These are phyloP conservation scores for Microctenopoma lineatum DNA, from an alignment of 2,797 vertebrate genomes.

Conservation along the genomic window DNA sequence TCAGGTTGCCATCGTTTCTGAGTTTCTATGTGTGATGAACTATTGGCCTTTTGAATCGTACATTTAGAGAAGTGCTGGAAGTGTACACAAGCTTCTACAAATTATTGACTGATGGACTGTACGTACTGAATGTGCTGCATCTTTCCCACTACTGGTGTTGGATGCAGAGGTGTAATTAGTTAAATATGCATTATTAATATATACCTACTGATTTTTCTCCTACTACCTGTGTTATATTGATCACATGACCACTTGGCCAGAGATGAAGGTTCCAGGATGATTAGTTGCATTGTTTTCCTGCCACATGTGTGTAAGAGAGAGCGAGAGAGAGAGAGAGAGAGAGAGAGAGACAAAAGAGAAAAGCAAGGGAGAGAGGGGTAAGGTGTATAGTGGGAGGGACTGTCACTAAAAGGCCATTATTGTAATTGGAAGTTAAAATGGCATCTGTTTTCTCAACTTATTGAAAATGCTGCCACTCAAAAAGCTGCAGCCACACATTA, in stretches of 20 bases:
- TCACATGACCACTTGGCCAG: conserved; percentile 71
- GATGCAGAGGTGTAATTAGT: background rate
- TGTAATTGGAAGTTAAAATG: conserved; percentile 82
- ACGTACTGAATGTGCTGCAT: background rate
- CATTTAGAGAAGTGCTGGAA: background rate
- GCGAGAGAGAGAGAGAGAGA: background rate
- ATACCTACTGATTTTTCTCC: conserved; percentile 39
- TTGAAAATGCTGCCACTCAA: conserved; percentile 66
- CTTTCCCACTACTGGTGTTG: background rate
- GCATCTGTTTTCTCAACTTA: conserved; percentile 75
- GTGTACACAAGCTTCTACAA: background rate
- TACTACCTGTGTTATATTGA: conserved; percentile 54
- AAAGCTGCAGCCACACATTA: conserved; percentile 37
- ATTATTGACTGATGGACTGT: background rate
- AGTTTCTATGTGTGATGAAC: background rate
- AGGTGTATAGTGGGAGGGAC: conserved; percentile 60
- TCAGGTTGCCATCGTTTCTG: conserved; percentile 2
- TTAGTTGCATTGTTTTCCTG: conserved; percentile 73
- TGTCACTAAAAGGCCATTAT: conserved; percentile 77
- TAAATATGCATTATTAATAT: background rate
- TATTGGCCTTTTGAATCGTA: background rate
- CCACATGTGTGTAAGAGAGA: conserved; percentile 18
- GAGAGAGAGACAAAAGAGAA: too few relatives aligned
- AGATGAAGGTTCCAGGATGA: conserved; percentile 61
- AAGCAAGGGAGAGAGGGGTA: conserved; percentile 28